Base-by-base conservation (phyloP, 2,113 vertebrate species). In the Orcinus orca region DNA sequence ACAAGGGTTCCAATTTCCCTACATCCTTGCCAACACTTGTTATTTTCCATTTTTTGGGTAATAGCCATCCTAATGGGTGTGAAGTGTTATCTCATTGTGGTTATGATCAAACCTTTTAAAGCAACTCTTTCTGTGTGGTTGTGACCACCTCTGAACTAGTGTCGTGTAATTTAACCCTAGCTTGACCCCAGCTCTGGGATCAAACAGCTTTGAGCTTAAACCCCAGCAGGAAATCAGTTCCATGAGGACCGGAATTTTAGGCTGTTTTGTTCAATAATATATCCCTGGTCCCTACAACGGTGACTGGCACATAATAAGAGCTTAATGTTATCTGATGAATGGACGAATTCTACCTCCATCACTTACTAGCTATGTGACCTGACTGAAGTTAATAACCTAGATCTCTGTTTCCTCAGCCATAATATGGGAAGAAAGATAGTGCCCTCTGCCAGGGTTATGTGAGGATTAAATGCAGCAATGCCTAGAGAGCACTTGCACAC, bases 81-180 rank as follows among this genome's bases (percentile, higher is more conserved):
- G 55, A 73, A 33, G 41, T 83, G 18, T 2, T 68, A 68, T 55
- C 7, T 92, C 67, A 41, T 55, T 60, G 17, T 76, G 68, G 11
- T 65, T 93, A 53, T 47, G 4, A 77, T 85, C 85, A 62, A 55
- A 33, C 50, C 77, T 87, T 91, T 92, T 87, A 79, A 96, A 87
- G 62, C 33, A 63, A 26, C 29, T 63, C 70, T 90, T 96, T 63
- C 67, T 85, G 5, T 38, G 60, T 68, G 29, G 65, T 21, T 70
- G 2, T 86, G n/a, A 38, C 60, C 15, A 26, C 70, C 68, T 83
- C 60, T 77, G 77, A 70, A 77, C 62, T 88, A 63, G 50, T 55
- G 25, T 53, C 18, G 0, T 44, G 26, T 67, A 74, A 65, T 77
- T 70, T 89, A n/a, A 41, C 17, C 50, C n/a, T 74, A 68, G 33